These are phyloP conservation scores for Asobara japonica DNA, from an alignment of 1,140 invertebrate species.

Conservation along the genomic window DNA sequence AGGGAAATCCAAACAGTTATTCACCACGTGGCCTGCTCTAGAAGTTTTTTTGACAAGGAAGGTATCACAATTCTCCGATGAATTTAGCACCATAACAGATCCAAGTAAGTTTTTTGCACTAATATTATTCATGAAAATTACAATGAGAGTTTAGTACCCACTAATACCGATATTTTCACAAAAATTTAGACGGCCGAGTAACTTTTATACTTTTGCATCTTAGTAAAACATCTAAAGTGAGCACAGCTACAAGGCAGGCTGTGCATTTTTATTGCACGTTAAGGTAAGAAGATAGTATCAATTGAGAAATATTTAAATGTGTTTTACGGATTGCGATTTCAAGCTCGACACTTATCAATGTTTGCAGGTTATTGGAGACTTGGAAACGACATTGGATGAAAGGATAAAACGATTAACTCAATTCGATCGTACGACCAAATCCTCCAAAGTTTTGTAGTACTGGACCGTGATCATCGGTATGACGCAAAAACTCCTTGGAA, in stretches of 20 bases:
- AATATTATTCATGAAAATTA: too few species aligned
- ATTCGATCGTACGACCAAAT: constrained; percentile 20
- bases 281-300: constrained; percentile 18
- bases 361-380: constrained; percentile 22
- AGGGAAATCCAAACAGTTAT: neutral
- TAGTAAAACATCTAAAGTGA: too few species aligned
- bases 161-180: too few species aligned
- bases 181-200: too few species aligned
- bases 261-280: constrained; percentile 16
- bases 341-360: neutral
- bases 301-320: neutral
- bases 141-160: too few species aligned
- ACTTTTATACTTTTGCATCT: too few species aligned
- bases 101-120: too few species aligned
- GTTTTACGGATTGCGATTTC: neutral
- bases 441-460: constrained; percentile 11
- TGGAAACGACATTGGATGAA: constrained; percentile 8
- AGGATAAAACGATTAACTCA: neutral
- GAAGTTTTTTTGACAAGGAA: too few species aligned
- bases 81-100: too few species aligned
- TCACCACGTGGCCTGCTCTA: neutral
- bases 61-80: too few species aligned
- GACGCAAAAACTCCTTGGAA: constrained; percentile 22
- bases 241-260: too few species aligned
- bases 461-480: constrained; percentile 19